Conservation (phyloP, 2,113 vertebrate species). For the Oncorhynchus masou region DNA sequence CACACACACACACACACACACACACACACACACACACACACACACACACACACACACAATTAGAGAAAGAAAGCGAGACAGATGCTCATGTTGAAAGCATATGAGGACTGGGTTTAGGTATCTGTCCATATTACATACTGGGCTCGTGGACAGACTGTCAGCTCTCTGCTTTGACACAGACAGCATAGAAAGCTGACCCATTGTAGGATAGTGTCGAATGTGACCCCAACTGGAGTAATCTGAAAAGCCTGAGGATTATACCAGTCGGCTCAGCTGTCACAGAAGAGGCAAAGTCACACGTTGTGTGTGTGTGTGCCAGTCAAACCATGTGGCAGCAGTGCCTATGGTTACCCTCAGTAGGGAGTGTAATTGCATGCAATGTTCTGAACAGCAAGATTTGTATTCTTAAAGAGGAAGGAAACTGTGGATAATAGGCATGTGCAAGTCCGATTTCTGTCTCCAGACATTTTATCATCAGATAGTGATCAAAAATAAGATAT, state of each 20-base stretch:
- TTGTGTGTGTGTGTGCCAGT: slow-evolving; percentile 20
- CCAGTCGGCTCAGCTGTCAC: slow-evolving; percentile 61
- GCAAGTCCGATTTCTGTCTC: no score
- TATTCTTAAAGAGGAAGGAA: neutral
- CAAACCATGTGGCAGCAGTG: slow-evolving; percentile 29
- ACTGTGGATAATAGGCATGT: neutral
- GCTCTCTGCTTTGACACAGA: slow-evolving; percentile 34
- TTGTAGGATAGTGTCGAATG: slow-evolving; percentile 66
- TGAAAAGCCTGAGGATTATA: slow-evolving; percentile 74
- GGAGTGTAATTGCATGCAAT: neutral
- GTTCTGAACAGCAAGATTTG: neutral
- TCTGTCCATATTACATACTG: neutral
- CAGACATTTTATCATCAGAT: no score
- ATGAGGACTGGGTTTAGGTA: no score
- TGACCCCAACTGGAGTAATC: slow-evolving; percentile 74
- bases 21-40: no score
- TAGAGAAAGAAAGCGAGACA: slow-evolving; percentile 2
- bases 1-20: no score
- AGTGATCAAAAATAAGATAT: no score
- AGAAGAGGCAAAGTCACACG: slow-evolving; percentile 59
- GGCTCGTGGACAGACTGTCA: slow-evolving; percentile 20
- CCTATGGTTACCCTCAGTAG: slow-evolving; percentile 4
- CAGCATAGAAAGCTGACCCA: slow-evolving; percentile 56
- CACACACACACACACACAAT: no score
- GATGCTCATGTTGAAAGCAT: slow-evolving; percentile 25